Evolutionary conservation across 1,140 invertebrate genomes (phyloP).

Genomic region (Helicoverpa zea): DNA sequence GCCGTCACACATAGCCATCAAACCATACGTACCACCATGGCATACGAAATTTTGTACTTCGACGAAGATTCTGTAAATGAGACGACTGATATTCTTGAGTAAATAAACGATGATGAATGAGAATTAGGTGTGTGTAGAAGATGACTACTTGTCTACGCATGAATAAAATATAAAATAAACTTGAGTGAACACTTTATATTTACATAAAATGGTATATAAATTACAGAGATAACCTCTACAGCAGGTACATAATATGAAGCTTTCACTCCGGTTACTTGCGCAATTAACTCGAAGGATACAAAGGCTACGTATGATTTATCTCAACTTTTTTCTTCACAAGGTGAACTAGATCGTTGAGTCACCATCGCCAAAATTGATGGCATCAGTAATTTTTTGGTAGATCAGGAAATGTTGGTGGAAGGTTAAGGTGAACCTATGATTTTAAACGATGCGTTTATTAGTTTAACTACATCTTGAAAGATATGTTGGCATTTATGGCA

Average conservation of each 20-base stretch:
- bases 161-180: background rate
- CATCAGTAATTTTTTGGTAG: background rate
- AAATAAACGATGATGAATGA: background rate
- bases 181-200: background rate
- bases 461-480: too few species aligned
- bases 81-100: background rate
- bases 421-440: too few species aligned
- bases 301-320: conserved; percentile 10
- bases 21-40: background rate
- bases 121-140: too few species aligned
- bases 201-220: conserved; percentile 21
- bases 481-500: too few species aligned
- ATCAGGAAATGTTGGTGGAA: too few species aligned
- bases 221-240: conserved; percentile 18
- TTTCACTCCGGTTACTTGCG: conserved; percentile 22
- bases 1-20: background rate
- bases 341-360: background rate
- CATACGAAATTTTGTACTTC: background rate
- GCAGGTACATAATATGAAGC: background rate
- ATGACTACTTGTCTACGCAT: too few species aligned
- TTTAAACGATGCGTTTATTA: too few species aligned
- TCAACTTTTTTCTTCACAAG: conserved; percentile 1
- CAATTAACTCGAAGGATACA: conserved; percentile 28
- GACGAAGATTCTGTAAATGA: background rate
- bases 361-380: background rate